Percentiles rank a stretch among this genome's conserved stretches.
phyloP scores from a whole-genome alignment of 2,888 invertebrate genomes.

The Rhingia campestris region DNA sequence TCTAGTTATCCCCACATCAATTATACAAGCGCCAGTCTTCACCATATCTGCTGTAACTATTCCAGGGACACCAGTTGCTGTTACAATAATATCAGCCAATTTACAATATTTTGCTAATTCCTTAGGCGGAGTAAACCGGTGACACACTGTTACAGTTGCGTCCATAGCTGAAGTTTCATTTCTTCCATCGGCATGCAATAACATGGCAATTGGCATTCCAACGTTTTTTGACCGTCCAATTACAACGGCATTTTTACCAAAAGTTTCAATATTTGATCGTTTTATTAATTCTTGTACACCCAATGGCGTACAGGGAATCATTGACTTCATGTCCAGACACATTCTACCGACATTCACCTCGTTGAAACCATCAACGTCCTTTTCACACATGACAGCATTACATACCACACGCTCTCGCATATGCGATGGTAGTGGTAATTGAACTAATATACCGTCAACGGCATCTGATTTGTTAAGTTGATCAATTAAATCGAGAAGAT shows the following conservation, averaged over 20 bases:
- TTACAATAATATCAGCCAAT: slow-evolving; percentile 81
- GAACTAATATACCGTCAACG: slow-evolving; percentile 93
- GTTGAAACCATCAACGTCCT: slow-evolving; percentile 97
- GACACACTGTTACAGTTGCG: slow-evolving; percentile 95
- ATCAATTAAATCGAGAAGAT: slow-evolving; percentile 87
- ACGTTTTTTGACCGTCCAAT: slow-evolving; percentile 96
- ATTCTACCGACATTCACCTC: slow-evolving; percentile 91
- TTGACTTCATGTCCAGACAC: slow-evolving; percentile 88
- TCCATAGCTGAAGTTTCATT: slow-evolving; percentile 90
- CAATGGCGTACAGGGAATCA: slow-evolving; percentile 91
- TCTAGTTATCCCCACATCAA: slow-evolving; percentile 94
- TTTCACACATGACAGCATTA: slow-evolving; percentile 90
- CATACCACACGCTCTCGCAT: slow-evolving; percentile 89
- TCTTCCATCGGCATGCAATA: slow-evolving; percentile 89
- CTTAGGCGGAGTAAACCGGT: slow-evolving; percentile 91
- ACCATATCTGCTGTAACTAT: slow-evolving; percentile 92
- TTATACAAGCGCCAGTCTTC: slow-evolving; percentile 93
- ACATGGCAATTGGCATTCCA: slow-evolving; percentile 93
- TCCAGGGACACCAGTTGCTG: slow-evolving; percentile 87
- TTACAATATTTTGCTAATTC: slow-evolving; percentile 88
- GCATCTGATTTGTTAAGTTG: slow-evolving; percentile 87
- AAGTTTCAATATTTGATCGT: slow-evolving; percentile 88
- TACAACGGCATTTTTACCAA: slow-evolving; percentile 94
- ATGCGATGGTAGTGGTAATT: slow-evolving; percentile 91
- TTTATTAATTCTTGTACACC: slow-evolving; percentile 84